Evolutionary conservation across 2,797 vertebrate species (phyloP), one percentile per base, ranked within the genome.

Genomic region (Pogonophryne albipinna): DNA sequence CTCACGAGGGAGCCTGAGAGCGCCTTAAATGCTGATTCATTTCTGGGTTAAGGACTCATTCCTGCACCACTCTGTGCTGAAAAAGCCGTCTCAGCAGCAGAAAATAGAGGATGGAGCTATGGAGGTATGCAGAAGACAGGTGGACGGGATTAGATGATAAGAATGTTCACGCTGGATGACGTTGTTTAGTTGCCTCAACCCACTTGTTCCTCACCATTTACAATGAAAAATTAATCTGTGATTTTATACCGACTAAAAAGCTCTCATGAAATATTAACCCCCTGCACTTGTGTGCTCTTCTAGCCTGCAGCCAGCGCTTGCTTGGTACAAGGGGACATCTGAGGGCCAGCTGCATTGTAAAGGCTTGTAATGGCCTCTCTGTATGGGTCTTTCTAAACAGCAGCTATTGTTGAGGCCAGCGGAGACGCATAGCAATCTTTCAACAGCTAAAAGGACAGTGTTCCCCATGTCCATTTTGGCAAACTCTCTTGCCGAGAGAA

Each of bases 251-350:
- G 65, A 69, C 67, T 80, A 76, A 82, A 86, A 87, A 56, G 74
- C 47, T 65, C 74, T 76, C 82, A 92, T 93, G 49, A 91, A 92
- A 93, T 91, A 92, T 93, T 91, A 85, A 92, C 44, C 75, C 69
- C 4, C 42, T 79, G 72, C 83, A 75, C 86, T 78, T 86, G 49
- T 42, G 76, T 27, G 76, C 76, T 74, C 63, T 53, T 80, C 34
- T 0, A 27, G 50, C 38, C 64, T 44, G 76, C 62, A 62, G 53
- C 53, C 55, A 13, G 56, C 15, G 1, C 75, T 69, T 49, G 45
- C 57, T 34, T 65, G 6, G 4, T 19, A 27, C 52, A 47, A 6
- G 50, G 56, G 10, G 69, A 74, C 50, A 49, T 77, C 34, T 79
- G 58, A 73, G 53, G 50, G 77, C 56, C 65, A n/a, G 42, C 49